Percentiles rank a stretch among this genome's conserved stretches.
These are phyloP conservation scores for Fragum sueziense DNA, from an alignment of 2,888 invertebrate genomes.

Conservation along the genomic window DNA sequence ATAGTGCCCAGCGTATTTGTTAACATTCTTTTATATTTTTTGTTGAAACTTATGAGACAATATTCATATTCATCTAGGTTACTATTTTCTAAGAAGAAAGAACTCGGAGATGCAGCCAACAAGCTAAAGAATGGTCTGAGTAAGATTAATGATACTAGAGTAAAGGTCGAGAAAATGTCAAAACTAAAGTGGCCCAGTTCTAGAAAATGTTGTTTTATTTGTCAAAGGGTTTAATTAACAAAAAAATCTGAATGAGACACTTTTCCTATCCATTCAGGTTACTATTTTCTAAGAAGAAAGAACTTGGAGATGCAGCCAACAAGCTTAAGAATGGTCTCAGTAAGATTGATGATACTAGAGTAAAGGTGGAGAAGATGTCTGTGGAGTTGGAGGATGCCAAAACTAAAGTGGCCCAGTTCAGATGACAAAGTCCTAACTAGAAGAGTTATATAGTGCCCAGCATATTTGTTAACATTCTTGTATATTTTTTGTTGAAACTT, in stretches of 20 bases:
- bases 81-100: constrained; percentile 88
- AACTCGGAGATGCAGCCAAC: constrained; percentile 89
- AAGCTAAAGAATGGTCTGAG: constrained; percentile 91
- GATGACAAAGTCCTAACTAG: constrained; percentile 92
- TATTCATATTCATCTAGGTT: constrained; percentile 84
- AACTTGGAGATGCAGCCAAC: constrained; percentile 89
- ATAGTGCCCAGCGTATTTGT: too few species aligned
- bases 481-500: too few species aligned
- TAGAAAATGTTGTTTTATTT: too few species aligned
- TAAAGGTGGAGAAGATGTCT: constrained; percentile 92
- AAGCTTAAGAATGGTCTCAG: constrained; percentile 90
- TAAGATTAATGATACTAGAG: constrained; percentile 93
- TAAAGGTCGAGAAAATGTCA: constrained; percentile 91
- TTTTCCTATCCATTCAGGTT: constrained; percentile 84
- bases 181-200: constrained; percentile 87
- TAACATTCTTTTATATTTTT: too few species aligned
- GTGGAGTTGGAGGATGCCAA: constrained; percentile 91
- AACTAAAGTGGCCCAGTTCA: constrained; percentile 87
- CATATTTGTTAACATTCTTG: too few species aligned
- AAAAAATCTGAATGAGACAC: too few species aligned
- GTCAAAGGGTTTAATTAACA: too few species aligned
- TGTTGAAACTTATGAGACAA: too few species aligned
- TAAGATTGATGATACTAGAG: constrained; percentile 93
- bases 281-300: constrained; percentile 88
- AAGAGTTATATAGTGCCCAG: too few species aligned